A percentile compares a stretch with the other conserved stretches of the same genome.
Evolutionary conservation across 1,140 invertebrate genomes (phyloP).

Genomic region (Drosophila subpulchrella): DNA sequence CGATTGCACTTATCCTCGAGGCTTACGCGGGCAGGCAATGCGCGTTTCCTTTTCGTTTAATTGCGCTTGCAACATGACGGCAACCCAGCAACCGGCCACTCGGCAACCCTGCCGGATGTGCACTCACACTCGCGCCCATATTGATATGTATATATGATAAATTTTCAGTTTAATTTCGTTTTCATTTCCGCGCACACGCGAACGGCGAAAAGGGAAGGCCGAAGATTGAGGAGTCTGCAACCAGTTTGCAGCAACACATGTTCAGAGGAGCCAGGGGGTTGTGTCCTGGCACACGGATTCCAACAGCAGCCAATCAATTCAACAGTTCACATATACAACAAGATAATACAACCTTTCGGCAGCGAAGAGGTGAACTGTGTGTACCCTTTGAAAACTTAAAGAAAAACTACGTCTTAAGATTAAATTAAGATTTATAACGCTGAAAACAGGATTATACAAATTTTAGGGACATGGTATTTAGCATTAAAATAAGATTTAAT

Average conservation of each 20-base stretch:
- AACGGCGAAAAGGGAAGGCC: constrained; percentile 1
- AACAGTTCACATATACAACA: constrained; percentile 49
- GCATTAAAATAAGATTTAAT: neutral
- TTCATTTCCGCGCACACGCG: constrained; percentile 69
- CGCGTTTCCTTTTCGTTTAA: constrained; percentile 70
- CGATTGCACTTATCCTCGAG: constrained; percentile 49
- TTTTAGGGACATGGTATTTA: neutral
- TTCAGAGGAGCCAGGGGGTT: constrained; percentile 6
- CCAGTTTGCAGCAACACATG: constrained; percentile 58
- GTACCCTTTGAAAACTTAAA: neutral
- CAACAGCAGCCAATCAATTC: constrained; percentile 70
- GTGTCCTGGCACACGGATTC: constrained; percentile 31
- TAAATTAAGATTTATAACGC: too few relatives aligned
- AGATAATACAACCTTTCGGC: constrained; percentile 19
- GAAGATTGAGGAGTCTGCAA: constrained; percentile 45
- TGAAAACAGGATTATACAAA: too few relatives aligned
- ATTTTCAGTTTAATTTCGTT: constrained; percentile 77
- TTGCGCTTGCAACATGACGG: constrained; percentile 69
- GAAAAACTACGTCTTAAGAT: neutral
- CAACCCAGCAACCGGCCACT: constrained; percentile 17
- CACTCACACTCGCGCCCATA: constrained; percentile 15
- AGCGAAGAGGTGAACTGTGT: neutral
- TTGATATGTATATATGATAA: constrained; percentile 38
- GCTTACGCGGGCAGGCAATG: constrained; percentile 42
- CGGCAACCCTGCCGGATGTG: constrained; percentile 22